Conservation (phyloP, 2,113 vertebrate genomes). For the Haemorhous mexicanus region DNA sequence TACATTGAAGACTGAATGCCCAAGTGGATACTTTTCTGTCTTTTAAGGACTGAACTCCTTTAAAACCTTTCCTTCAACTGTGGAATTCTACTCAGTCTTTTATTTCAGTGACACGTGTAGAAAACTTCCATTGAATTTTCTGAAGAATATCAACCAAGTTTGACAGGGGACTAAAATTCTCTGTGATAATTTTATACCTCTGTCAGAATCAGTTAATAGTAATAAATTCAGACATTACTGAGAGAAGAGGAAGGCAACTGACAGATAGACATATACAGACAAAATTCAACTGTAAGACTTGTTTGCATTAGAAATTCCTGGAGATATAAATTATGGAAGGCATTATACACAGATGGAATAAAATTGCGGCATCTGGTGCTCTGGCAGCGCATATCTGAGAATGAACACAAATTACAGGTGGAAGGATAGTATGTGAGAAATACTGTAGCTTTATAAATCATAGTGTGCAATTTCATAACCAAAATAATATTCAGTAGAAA, state of each 20-base stretch:
- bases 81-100: background rate
- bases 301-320: conserved; percentile 7
- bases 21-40: background rate
- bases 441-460: background rate
- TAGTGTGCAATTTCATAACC: background rate
- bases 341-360: background rate
- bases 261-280: conserved; percentile 33
- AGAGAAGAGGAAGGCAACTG: background rate
- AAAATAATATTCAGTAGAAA: background rate
- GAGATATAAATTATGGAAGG: conserved; percentile 1
- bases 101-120: background rate
- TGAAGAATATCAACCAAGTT: background rate
- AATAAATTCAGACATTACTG: background rate
- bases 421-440: background rate
- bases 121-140: background rate
- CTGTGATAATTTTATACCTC: background rate
- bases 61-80: background rate
- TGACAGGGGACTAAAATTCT: background rate
- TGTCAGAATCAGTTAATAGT: background rate
- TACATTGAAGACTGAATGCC: background rate
- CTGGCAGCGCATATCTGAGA: background rate
- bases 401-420: background rate
- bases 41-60: background rate
- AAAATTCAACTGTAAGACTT: background rate
- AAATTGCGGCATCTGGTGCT: background rate